phyloP scores from a whole-genome alignment of 2,797 vertebrate genomes.

The Carapus acus region DNA sequence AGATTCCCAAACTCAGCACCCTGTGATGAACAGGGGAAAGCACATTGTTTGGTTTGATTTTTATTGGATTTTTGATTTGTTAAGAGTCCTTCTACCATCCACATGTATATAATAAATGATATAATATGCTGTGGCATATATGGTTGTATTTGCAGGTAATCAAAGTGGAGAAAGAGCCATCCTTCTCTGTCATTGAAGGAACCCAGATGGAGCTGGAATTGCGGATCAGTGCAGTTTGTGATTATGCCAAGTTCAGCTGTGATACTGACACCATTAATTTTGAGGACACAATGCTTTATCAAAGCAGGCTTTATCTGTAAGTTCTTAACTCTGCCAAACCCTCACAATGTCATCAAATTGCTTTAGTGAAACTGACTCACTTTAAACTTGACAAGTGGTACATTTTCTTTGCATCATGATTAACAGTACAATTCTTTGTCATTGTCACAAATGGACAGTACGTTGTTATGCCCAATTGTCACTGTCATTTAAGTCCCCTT shows the following conservation, averaged over 20 bases:
- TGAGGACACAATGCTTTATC: slow-evolving; percentile 81
- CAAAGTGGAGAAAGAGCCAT: slow-evolving; percentile 73
- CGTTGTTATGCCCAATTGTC: too few relatives aligned
- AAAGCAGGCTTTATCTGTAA: slow-evolving; percentile 77
- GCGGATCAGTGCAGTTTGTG: slow-evolving; percentile 71
- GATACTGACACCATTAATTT: slow-evolving; percentile 60
- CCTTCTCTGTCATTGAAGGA: slow-evolving; percentile 69
- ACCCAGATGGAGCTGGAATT: slow-evolving; percentile 72
- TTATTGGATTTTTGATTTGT: too few relatives aligned
- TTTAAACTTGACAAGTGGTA: too few relatives aligned
- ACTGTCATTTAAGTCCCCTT: too few relatives aligned
- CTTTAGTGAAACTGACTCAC: background rate
- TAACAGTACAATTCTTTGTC: too few relatives aligned
- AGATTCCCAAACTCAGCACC: slow-evolving; percentile 25
- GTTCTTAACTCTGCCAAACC: slow-evolving; percentile 43
- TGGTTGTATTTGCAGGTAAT: slow-evolving; percentile 65
- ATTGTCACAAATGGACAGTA: too few relatives aligned
- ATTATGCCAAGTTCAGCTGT: slow-evolving; percentile 71
- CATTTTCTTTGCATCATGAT: too few relatives aligned
- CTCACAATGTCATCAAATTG: too few relatives aligned
- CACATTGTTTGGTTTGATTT: background rate
- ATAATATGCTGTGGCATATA: too few relatives aligned
- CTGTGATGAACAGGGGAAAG: slow-evolving; percentile 72
- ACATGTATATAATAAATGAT: too few relatives aligned
- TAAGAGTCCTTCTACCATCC: too few relatives aligned